phyloP scores from a whole-genome alignment of 1,140 invertebrate species.

The Dendrolimus kikuchii region DNA sequence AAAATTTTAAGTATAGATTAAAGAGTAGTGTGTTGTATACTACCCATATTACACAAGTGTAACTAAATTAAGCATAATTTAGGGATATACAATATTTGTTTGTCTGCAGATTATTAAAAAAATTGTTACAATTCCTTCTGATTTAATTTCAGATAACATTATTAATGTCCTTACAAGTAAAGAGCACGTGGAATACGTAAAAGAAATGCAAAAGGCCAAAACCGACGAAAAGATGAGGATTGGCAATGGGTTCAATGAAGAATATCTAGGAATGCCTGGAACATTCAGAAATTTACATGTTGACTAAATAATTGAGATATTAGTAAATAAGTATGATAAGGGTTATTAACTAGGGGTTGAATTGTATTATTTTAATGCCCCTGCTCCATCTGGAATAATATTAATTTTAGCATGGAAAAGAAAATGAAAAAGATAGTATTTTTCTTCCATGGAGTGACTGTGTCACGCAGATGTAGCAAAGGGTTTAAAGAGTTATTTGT shows the following conservation, averaged over 20 bases:
- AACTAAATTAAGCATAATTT: too few relatives aligned
- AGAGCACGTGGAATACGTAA: constrained; percentile 8
- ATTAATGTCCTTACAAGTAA: constrained; percentile 4
- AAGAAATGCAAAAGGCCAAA: constrained; percentile 13
- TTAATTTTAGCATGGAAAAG: too few relatives aligned
- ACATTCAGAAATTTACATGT: constrained; percentile 36
- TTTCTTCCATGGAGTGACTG: neutral
- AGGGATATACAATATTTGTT: too few relatives aligned
- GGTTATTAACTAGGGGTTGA: neutral
- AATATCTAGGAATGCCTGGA: constrained; percentile 30
- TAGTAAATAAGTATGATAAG: too few relatives aligned
- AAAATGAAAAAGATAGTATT: neutral
- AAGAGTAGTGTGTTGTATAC: too few relatives aligned
- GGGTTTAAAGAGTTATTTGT: too few relatives aligned
- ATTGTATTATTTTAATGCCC: neutral
- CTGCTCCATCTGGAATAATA: neutral
- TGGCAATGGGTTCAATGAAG: constrained; percentile 27
- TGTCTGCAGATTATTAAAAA: too few relatives aligned
- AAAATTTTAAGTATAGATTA: too few relatives aligned
- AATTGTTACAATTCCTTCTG: neutral
- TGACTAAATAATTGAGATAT: constrained; percentile 22
- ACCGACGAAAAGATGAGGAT: constrained; percentile 26
- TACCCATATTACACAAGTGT: too few relatives aligned
- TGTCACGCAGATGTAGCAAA: too few relatives aligned
- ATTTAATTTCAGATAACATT: neutral